phyloP scores from a whole-genome alignment of 2,797 vertebrate genomes.

The Phrynocephalus vlangalii region DNA sequence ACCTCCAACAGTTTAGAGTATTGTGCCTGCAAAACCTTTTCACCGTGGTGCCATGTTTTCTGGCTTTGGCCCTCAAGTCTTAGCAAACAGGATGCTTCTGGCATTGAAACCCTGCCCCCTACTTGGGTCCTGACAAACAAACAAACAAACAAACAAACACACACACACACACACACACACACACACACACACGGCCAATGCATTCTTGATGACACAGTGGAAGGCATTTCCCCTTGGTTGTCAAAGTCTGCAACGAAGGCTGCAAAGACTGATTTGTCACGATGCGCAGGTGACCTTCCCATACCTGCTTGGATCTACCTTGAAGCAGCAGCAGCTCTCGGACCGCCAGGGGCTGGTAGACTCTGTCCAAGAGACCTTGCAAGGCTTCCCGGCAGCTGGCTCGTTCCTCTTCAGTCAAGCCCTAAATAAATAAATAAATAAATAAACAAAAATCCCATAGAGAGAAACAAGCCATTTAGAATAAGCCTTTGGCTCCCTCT shows the following conservation, averaged over 20 bases:
- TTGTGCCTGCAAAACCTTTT: no score
- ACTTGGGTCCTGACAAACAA: no score
- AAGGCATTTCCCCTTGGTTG: background rate
- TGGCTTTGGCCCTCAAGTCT: no score
- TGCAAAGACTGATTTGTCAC: background rate
- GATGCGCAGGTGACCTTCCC: fast-evolving
- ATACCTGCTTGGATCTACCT: constrained; percentile 88
- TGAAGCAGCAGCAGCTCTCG: constrained; percentile 92
- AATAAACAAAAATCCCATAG: background rate
- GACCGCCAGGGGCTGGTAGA: constrained; percentile 91
- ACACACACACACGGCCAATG: no score
- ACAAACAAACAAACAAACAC: no score
- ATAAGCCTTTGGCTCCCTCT: background rate
- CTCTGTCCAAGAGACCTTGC: constrained; percentile 82
- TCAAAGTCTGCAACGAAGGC: background rate
- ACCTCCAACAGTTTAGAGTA: no score
- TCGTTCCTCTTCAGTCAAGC: constrained; percentile 81
- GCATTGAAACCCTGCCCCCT: no score
- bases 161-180: no score
- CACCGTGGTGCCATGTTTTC: no score
- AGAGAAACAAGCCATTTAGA: background rate
- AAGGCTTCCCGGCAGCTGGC: constrained; percentile 79
- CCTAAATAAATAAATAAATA: constrained; percentile 63
- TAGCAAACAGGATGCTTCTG: no score
- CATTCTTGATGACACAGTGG: background rate